These are phyloP conservation scores for Pogonomyrmex barbatus DNA, from an alignment of 1,140 invertebrate species.

Conservation along the genomic window DNA sequence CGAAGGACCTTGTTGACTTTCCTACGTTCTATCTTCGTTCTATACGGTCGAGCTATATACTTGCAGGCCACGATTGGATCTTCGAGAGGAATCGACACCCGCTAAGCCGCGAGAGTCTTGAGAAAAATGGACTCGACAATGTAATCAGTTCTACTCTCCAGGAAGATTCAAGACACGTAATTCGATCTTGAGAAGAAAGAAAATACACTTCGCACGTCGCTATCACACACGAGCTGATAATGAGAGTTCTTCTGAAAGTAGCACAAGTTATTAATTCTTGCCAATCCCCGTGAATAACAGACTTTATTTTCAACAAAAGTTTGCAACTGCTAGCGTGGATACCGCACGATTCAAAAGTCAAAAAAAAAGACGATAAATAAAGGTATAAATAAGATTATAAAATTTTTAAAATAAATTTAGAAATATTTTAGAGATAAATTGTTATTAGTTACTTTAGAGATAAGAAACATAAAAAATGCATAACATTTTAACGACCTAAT, in stretches of 20 bases:
- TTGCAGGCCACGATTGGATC: slow-evolving; percentile 8
- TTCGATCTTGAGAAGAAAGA: slow-evolving; percentile 49
- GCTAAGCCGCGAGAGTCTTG: slow-evolving; percentile 39
- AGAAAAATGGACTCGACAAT: slow-evolving; percentile 55
- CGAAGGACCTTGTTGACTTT: neutral
- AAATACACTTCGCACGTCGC: slow-evolving; percentile 34
- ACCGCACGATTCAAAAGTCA: neutral
- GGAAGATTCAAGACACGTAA: slow-evolving; percentile 44
- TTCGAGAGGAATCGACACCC: slow-evolving; percentile 35
- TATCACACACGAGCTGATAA: slow-evolving; percentile 29
- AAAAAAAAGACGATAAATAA: neutral
- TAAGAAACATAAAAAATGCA: no score
- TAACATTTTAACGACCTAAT: neutral
- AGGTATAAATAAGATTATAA: neutral
- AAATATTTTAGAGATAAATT: no score
- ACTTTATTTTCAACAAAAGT: slow-evolving; percentile 15
- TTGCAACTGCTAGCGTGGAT: neutral
- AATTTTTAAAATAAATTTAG: no score
- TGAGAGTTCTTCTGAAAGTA: slow-evolving; percentile 41
- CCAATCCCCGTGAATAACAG: neutral
- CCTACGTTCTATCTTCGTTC: slow-evolving; percentile 5
- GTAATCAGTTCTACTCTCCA: slow-evolving; percentile 50
- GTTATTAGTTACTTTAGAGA: no score
- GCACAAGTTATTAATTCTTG: slow-evolving; percentile 4
- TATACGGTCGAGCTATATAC: neutral